Evolutionary conservation across 2,888 invertebrate genomes (phyloP).

Genomic region (Orthonychiurus folsomi): DNA sequence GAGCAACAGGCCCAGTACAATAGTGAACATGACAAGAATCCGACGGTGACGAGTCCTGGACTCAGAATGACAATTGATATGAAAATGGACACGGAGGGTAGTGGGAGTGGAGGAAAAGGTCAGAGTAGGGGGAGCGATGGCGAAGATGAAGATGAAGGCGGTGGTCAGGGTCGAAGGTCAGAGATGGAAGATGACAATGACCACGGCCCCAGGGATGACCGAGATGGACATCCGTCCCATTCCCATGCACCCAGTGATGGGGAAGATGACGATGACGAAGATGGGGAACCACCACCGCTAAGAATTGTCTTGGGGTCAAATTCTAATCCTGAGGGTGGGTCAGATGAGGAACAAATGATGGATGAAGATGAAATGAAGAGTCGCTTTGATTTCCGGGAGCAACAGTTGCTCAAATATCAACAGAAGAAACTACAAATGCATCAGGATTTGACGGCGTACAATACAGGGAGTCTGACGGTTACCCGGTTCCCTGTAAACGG

Average conservation of each 20-base stretch:
- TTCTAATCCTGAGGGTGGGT: background rate
- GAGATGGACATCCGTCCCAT: background rate
- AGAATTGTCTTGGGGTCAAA: background rate
- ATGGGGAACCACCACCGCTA: background rate
- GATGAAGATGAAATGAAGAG: background rate
- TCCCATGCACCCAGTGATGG: constrained; percentile 8
- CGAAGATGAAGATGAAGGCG: constrained; percentile 6
- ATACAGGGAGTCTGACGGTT: constrained; percentile 11
- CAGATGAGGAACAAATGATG: background rate
- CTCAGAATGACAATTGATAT: background rate
- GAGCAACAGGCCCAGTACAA: background rate
- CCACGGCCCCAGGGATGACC: background rate
- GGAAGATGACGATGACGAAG: constrained; percentile 12
- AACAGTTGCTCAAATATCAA: background rate
- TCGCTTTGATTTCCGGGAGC: background rate
- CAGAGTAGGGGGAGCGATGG: background rate
- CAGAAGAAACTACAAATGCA: background rate
- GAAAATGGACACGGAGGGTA: background rate
- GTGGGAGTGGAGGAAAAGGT: constrained; percentile 7
- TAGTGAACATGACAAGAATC: background rate
- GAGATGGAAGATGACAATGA: too few species aligned
- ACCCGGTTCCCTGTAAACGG: constrained; percentile 9
- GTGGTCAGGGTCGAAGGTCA: background rate
- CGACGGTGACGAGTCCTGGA: background rate
- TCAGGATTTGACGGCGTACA: background rate